Evolutionary conservation across 2,113 vertebrate genomes (phyloP), one percentile per base, ranked within the genome.

Genomic region (Amblyopsis rosae): DNA sequence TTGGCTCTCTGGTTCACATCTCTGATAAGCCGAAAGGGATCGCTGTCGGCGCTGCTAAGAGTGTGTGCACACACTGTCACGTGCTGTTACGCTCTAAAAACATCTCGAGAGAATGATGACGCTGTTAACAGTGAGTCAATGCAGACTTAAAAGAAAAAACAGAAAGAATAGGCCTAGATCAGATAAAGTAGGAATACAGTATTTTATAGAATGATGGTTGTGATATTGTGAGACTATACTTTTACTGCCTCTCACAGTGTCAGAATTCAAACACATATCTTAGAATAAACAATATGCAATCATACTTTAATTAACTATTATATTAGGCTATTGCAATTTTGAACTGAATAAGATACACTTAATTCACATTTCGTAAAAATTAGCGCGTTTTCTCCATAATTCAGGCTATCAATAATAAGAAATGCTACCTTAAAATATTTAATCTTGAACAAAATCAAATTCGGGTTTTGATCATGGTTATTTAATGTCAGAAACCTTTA

Each of bases 31-130:
- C 93, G 92, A 93, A 92, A 93, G 92, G 91, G 92, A 93, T 93
- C 93, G 93, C 92, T 93, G 90, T 90, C 91, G 92, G 92, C 93
- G 92, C 91, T 93, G 85, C 82, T 92, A 92, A 91, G 82, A 91
- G 73, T 62, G 75, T 76, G 73, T 69, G 72, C 59, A 76, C 78
- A 73, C 72, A 56, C 64, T 67, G 86, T 91, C 91, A 92, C 91
- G 90, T 92, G 91, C 72, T 85, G 60, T 77, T 75, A 78, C 77
- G 85, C 81, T 89, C 80, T 81, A 84, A 89, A 88, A 89, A 86
- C 70, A 88, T 87, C 87, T 50, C 60, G 79, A 84, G 87, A 88
- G 88, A 81, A 61, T 62, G 86, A 89, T 88, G 90, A 91, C 88
- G 88, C 77, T 35, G 79, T 62, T 89, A 26, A 80, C 81, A 82